Evolutionary conservation across 2,797 vertebrate species (phyloP).

Genomic region (Lophius americanus): DNA sequence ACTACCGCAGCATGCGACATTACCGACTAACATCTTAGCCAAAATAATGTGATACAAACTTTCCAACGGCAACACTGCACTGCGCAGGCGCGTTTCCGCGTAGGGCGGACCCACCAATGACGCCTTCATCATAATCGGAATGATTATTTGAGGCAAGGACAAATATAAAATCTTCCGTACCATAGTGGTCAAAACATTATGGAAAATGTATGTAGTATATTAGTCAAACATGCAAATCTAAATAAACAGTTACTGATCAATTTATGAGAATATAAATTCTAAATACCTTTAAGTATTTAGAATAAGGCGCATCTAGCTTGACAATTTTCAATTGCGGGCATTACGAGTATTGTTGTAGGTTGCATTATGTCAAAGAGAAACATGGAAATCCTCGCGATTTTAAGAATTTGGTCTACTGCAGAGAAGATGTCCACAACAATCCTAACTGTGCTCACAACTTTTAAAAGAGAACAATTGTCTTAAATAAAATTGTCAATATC

Average conservation of each 20-base stretch:
- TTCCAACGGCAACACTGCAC: conserved; percentile 61
- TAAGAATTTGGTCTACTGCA: conserved; percentile 1
- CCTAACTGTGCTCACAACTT: neutral
- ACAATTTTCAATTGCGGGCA: accelerated
- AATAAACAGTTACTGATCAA: accelerated
- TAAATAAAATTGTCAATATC: neutral
- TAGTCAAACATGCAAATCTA: accelerated
- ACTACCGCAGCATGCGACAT: conserved; percentile 24
- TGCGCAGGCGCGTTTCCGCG: conserved; percentile 55
- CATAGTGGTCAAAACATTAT: neutral
- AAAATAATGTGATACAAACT: conserved; percentile 68
- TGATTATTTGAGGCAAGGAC: too few relatives aligned
- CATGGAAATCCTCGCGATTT: conserved; percentile 16
- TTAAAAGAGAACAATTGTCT: neutral
- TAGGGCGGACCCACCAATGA: conserved; percentile 42
- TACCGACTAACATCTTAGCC: conserved; percentile 7
- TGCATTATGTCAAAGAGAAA: conserved; percentile 19
- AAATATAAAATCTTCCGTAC: too few relatives aligned
- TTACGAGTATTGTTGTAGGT: conserved; percentile 17
- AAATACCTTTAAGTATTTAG: too few relatives aligned
- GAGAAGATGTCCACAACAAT: neutral
- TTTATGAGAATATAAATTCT: too few relatives aligned
- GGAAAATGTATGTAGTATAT: neutral
- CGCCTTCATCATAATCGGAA: conserved; percentile 34
- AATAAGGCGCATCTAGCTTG: too few relatives aligned